Percentiles rank a stretch among this genome's conserved stretches.
Evolutionary conservation across 30 jellyfish, hydroid and myxozoan species (phyloP).

Genomic region (Aurelia aurita): DNA sequence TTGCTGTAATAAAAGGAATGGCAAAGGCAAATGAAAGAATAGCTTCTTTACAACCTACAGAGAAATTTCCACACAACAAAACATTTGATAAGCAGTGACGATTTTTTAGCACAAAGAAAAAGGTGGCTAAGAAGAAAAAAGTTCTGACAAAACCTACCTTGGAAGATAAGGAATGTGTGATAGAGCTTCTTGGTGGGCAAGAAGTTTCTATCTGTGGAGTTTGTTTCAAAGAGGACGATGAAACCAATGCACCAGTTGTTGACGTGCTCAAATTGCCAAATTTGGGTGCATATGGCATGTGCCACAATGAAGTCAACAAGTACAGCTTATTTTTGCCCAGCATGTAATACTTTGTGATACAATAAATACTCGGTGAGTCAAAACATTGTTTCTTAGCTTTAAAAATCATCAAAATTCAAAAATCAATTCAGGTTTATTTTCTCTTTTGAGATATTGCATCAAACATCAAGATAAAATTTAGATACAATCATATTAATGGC

Average conservation of each 20-base stretch:
- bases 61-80: conserved; percentile 14
- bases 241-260: background rate
- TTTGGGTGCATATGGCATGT: conserved; percentile 19
- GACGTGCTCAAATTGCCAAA: background rate
- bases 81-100: conserved; percentile 22
- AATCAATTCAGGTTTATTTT: no score
- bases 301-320: background rate
- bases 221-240: conserved; percentile 10
- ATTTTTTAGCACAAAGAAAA: conserved; percentile 44
- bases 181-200: conserved; percentile 11
- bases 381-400: no score
- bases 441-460: no score
- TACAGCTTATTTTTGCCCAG: no score
- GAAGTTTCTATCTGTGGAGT: conserved; percentile 16
- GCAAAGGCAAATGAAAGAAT: background rate
- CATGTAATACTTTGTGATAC: no score
- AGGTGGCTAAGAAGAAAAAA: conserved; percentile 18
- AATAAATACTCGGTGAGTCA: no score
- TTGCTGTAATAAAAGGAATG: conserved; percentile 28
- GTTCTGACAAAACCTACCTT: conserved; percentile 18
- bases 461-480: no score
- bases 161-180: conserved; percentile 9
- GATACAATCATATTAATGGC: no score
- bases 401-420: no score
- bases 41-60: background rate